phyloP scores from a whole-genome alignment of 92 coral and sea anemone species.

The Ricordea florida region DNA sequence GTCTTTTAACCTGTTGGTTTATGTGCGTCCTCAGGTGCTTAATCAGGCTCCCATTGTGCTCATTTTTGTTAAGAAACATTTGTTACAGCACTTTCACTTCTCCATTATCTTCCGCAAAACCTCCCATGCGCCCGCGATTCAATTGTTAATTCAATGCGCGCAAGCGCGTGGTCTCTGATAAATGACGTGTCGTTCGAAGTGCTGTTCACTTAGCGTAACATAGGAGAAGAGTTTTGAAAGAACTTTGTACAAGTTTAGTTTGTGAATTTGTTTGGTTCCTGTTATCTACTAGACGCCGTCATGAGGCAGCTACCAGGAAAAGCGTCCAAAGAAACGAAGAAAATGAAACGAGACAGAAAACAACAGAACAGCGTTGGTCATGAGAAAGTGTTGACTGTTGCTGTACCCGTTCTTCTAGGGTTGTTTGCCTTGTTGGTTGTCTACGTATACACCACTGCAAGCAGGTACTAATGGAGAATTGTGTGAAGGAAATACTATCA shows the following conservation, averaged over 20 bases:
- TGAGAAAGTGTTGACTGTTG: constrained; percentile 60
- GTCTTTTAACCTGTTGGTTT: background rate
- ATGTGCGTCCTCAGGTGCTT: too few species aligned
- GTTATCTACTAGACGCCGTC: background rate
- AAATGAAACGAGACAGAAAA: constrained; percentile 80
- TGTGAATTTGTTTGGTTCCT: background rate
- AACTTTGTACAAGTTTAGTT: too few species aligned
- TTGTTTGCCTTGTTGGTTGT: constrained; percentile 66
- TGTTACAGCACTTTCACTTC: too few species aligned
- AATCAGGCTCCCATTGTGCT: too few species aligned
- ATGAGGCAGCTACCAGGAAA: constrained; percentile 91
- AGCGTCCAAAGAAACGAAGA: constrained; percentile 76
- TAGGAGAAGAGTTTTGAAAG: background rate
- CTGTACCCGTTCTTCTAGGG: constrained; percentile 73
- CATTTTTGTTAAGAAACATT: too few species aligned
- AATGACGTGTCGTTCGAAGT: constrained; percentile 23
- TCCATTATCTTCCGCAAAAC: too few species aligned
- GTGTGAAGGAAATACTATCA: background rate
- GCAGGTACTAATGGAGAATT: constrained; percentile 35
- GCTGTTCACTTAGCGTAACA: constrained; percentile 1
- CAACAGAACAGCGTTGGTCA: constrained; percentile 66
- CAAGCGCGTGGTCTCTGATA: too few species aligned
- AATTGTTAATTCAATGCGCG: too few species aligned
- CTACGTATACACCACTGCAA: constrained; percentile 67
- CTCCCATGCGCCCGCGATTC: too few species aligned